Base-by-base conservation (phyloP, 2,888 invertebrate genomes). In the Cheilosia soror region DNA sequence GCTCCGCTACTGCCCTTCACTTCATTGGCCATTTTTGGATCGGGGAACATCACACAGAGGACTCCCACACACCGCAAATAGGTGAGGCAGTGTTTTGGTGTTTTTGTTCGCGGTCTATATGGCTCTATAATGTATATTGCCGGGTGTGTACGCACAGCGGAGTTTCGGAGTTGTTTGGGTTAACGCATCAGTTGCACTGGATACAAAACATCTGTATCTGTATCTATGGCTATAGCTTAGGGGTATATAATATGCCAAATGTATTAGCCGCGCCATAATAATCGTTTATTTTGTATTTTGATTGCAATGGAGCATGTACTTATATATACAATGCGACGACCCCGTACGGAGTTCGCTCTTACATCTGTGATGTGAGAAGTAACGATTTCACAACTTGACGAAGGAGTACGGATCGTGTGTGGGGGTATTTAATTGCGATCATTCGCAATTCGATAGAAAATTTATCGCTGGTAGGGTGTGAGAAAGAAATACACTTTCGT, bases 401-500 rank as follows among this genome's bases (percentile, higher is more conserved):
- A 84, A 49, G 65, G 71, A 66, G 66, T n/a, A 40, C 53, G 65
- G 65, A 60, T 63, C 27, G 72, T 60, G 84, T 69, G 80, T 71
- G 68, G 71, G 84, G 49, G 84, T 71, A 71, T 76, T 84, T 80
- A 84, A 80, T 84, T 79, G 84, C 80, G 71, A 76, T 40, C 80
- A 76, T 75, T 83, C 79, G 83, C 78, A 71, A 68, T 68, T 57
- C 83, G 44, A 73, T 79, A 58, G 68, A 73, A 73, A 73, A 69
- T 42, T 69, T 69, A 79, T 69, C 68, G 40, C 63, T 15, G 5
- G 27, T 63, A 31, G 73, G 69, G 65, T 75, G 79, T 83, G 79
- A 69, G 79, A 79, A 79, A 31, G 27, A 20, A 66, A 40, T 11
- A 66, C 55, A 60, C 65, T 72, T 77, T 77, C 71, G 25, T 51